Conservation (phyloP, 2,888 invertebrate species). For the Agonopterix subpropinquella region DNA sequence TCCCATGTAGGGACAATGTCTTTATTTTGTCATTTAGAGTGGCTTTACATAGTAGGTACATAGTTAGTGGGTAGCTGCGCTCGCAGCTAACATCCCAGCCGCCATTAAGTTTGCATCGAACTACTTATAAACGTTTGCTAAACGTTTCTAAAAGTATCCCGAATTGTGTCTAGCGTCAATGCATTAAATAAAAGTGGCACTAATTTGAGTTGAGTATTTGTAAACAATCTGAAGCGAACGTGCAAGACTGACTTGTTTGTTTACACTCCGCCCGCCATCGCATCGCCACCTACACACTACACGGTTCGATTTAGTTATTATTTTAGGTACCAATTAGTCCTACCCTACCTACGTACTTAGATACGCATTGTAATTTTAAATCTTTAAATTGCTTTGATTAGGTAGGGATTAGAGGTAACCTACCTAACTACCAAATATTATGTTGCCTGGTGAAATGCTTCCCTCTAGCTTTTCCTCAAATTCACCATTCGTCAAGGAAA, state of each 20-base stretch:
- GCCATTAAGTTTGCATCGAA: neutral
- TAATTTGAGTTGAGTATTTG: conserved; percentile 38
- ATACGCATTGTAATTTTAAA: neutral
- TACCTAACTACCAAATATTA: too few relatives aligned
- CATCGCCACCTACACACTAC: conserved; percentile 30
- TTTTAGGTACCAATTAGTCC: conserved; percentile 3
- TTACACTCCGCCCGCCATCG: conserved; percentile 22
- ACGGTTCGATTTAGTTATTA: conserved; percentile 20
- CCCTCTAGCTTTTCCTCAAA: too few relatives aligned
- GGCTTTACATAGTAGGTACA: too few relatives aligned
- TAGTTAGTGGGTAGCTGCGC: too few relatives aligned
- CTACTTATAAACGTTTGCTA: neutral
- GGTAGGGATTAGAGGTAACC: too few relatives aligned
- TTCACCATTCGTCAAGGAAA: too few relatives aligned
- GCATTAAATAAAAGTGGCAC: conserved; percentile 23
- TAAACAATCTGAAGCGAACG: conserved; percentile 33
- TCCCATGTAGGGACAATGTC: too few relatives aligned
- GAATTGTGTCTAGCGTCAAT: conserved; percentile 8
- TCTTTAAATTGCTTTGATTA: too few relatives aligned
- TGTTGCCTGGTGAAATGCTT: too few relatives aligned
- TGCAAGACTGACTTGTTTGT: conserved; percentile 37
- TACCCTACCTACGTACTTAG: neutral
- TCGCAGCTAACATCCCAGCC: too few relatives aligned
- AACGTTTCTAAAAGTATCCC: conserved; percentile 5
- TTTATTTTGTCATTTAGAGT: too few relatives aligned